These are phyloP conservation scores for Platyrinchus mystaceus DNA, from an alignment of 2,797 vertebrate species.

Conservation along the genomic window DNA sequence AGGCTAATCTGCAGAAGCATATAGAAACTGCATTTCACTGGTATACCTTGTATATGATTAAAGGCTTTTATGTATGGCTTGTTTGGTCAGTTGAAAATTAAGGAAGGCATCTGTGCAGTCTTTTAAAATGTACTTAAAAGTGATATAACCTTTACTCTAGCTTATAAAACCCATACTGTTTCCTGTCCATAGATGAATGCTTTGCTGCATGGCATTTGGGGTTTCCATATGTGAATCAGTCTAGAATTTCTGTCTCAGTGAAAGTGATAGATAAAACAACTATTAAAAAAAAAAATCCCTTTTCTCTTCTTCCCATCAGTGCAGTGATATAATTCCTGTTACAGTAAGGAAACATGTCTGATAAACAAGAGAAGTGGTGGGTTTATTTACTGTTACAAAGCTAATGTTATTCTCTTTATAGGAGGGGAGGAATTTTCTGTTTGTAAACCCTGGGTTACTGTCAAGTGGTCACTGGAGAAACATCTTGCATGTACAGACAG, in stretches of 20 bases:
- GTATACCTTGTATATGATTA: neutral
- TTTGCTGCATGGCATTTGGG: conserved; percentile 47
- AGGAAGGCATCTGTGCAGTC: neutral
- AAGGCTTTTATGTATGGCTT: neutral
- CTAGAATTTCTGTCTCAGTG: conserved; percentile 44
- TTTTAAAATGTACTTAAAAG: conserved; percentile 2
- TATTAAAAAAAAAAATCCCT: conserved; percentile 51
- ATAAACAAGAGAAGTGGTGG: conserved; percentile 42
- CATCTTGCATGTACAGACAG: neutral
- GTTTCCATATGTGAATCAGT: conserved; percentile 72
- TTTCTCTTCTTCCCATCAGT: conserved; percentile 61
- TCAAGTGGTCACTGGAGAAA: neutral
- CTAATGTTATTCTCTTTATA: neutral
- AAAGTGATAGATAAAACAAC: conserved; percentile 57
- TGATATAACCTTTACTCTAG: conserved; percentile 36
- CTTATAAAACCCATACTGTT: conserved; percentile 31
- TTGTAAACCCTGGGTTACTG: neutral
- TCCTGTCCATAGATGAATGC: conserved; percentile 67
- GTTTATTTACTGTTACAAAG: conserved; percentile 34
- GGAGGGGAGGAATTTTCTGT: neutral
- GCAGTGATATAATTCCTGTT: conserved; percentile 47
- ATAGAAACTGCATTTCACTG: neutral
- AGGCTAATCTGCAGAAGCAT: neutral
- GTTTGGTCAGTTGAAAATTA: neutral
- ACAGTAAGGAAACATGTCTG: conserved; percentile 43